These are phyloP conservation scores for Leptoteleia sp. DNA, from an alignment of 1,140 invertebrate genomes.

Conservation along the genomic window DNA sequence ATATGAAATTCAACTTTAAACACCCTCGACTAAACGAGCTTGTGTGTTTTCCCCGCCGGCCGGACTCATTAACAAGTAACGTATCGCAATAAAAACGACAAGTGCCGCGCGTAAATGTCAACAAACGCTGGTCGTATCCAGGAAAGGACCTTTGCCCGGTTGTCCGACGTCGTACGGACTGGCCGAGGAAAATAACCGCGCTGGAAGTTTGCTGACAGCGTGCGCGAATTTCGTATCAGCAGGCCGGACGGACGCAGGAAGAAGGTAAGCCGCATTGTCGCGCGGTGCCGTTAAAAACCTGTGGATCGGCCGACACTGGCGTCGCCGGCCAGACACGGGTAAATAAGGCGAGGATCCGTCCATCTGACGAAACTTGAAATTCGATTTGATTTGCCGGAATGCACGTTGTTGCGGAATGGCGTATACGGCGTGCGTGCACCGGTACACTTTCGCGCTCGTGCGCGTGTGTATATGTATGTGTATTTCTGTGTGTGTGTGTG, in stretches of 20 bases:
- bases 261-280: slow-evolving; percentile 1
- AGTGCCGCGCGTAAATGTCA: slow-evolving; percentile 6
- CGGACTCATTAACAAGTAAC: background rate
- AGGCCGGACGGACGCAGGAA: slow-evolving; percentile 10
- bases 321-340: slow-evolving; percentile 4
- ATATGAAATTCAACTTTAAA: too few species aligned
- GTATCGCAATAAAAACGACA: slow-evolving; percentile 7
- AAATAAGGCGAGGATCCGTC: slow-evolving; percentile 50
- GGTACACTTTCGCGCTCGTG: slow-evolving; percentile 1
- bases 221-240: slow-evolving; percentile 22
- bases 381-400: slow-evolving; percentile 57
- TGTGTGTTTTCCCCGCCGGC: background rate
- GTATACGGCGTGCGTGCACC: slow-evolving; percentile 1
- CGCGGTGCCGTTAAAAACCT: background rate
- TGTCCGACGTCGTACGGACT: background rate
- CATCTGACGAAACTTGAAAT: slow-evolving; percentile 43
- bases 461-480: slow-evolving; percentile 3
- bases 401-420: slow-evolving; percentile 33
- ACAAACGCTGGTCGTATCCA: background rate
- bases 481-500: slow-evolving; percentile 1
- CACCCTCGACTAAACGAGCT: too few species aligned
- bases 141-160: slow-evolving; percentile 6
- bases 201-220: slow-evolving; percentile 20
- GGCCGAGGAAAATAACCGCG: slow-evolving; percentile 1
- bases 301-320: slow-evolving; percentile 6